phyloP scores from a whole-genome alignment of 2,113 vertebrate species.

The Nipponia nippon region DNA sequence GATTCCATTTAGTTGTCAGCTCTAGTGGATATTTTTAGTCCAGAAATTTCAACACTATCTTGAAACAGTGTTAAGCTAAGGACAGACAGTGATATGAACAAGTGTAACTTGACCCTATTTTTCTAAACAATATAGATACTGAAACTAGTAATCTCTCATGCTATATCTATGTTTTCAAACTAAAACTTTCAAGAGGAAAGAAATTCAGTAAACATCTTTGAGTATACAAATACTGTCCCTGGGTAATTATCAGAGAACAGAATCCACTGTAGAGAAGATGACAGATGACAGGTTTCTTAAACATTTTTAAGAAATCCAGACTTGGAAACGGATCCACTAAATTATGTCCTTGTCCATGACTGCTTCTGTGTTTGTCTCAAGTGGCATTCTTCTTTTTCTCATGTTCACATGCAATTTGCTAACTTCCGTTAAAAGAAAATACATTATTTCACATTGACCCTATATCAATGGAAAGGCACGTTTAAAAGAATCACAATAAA shows the following conservation, averaged over 20 bases:
- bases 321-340: background rate
- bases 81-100: background rate
- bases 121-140: background rate
- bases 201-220: background rate
- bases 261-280: background rate
- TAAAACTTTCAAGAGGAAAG: background rate
- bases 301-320: background rate
- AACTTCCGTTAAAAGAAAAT: background rate
- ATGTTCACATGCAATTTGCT: background rate
- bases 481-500: background rate
- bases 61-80: conserved; percentile 16
- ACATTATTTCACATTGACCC: background rate
- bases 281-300: background rate
- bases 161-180: background rate
- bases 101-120: background rate
- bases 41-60: conserved; percentile 13
- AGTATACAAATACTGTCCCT: background rate
- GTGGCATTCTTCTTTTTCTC: background rate
- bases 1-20: background rate
- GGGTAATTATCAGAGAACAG: background rate
- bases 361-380: background rate
- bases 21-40: conserved; percentile 24
- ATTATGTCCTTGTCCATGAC: background rate
- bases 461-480: background rate
- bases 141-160: background rate